Evolutionary conservation across 2,797 vertebrate species (phyloP).

Genomic region (Chaunax sp.): DNA sequence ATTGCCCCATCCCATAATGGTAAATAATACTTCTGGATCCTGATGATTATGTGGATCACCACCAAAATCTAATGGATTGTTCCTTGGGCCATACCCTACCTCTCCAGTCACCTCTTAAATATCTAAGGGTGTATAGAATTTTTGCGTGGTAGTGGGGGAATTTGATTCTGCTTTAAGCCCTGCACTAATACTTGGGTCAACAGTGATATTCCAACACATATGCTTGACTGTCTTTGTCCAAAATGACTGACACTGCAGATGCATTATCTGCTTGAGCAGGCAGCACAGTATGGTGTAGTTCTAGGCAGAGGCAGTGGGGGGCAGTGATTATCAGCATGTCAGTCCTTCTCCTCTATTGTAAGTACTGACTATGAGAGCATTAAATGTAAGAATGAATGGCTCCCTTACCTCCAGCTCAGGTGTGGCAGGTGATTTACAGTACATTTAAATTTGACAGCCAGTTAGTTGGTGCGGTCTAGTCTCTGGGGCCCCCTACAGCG

Average conservation of each 20-base stretch:
- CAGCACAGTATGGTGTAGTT: constrained; percentile 43
- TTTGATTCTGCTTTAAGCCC: constrained; percentile 4
- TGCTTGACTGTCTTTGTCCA: constrained; percentile 6
- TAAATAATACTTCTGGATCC: too few relatives aligned
- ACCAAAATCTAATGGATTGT: too few relatives aligned
- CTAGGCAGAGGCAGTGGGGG: constrained; percentile 48
- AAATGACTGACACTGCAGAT: constrained; percentile 35
- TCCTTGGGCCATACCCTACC: too few relatives aligned
- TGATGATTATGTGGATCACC: too few relatives aligned
- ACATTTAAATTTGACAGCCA: constrained; percentile 55
- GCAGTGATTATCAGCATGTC: constrained; percentile 63
- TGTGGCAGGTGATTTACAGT: constrained; percentile 56
- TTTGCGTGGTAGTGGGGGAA: too few relatives aligned
- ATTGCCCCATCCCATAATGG: too few relatives aligned
- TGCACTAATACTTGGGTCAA: too few relatives aligned
- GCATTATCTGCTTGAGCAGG: constrained; percentile 10
- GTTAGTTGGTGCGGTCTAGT: constrained; percentile 21
- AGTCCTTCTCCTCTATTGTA: neutral
- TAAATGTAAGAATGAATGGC: constrained; percentile 32
- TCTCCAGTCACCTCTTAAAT: too few relatives aligned
- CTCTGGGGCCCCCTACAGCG: constrained; percentile 4
- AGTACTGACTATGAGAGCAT: constrained; percentile 10
- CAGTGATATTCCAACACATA: too few relatives aligned
- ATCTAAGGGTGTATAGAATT: neutral
- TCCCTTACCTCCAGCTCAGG: constrained; percentile 41